These are phyloP conservation scores for Dione juno DNA, from an alignment of 2,888 invertebrate genomes.

Conservation along the genomic window DNA sequence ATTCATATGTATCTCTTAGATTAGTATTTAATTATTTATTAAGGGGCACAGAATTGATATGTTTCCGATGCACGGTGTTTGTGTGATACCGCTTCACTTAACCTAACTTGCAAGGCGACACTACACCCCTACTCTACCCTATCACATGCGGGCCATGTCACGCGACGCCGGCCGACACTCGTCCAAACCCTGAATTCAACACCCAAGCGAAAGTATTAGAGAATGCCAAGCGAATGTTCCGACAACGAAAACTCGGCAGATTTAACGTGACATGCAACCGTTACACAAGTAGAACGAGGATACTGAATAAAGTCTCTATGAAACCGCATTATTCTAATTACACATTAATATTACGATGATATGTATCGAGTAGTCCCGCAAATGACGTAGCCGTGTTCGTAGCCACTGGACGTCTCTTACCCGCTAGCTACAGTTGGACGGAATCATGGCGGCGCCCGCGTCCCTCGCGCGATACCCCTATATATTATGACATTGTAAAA, in stretches of 20 bases:
- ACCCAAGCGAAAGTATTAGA: constrained; percentile 48
- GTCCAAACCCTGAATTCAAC: constrained; percentile 50
- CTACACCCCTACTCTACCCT: constrained; percentile 80
- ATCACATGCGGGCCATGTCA: constrained; percentile 82
- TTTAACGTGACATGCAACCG: constrained; percentile 80
- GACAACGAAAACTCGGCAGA: constrained; percentile 58
- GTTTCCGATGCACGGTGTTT: constrained; percentile 89
- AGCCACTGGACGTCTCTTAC: constrained; percentile 84
- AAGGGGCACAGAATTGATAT: constrained; percentile 92
- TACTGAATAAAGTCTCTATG: constrained; percentile 84
- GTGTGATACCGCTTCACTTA: constrained; percentile 84
- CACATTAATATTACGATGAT: constrained; percentile 87
- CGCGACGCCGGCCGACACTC: constrained; percentile 67
- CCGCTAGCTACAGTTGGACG: constrained; percentile 84
- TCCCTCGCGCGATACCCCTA: constrained; percentile 52
- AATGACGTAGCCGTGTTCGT: constrained; percentile 83
- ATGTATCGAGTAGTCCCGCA: constrained; percentile 89
- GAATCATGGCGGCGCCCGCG: constrained; percentile 81
- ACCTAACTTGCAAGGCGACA: constrained; percentile 82
- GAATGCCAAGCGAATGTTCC: constrained; percentile 64
- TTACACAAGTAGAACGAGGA: constrained; percentile 77
- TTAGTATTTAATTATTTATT: constrained; percentile 84
- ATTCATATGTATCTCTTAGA: constrained; percentile 82
- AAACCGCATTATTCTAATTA: constrained; percentile 82
- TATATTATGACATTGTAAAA: neutral